A percentile compares a stretch with the other conserved stretches of the same genome.
Conservation (phyloP, 2,888 invertebrate species). For the Drosophila vallismaia region DNA sequence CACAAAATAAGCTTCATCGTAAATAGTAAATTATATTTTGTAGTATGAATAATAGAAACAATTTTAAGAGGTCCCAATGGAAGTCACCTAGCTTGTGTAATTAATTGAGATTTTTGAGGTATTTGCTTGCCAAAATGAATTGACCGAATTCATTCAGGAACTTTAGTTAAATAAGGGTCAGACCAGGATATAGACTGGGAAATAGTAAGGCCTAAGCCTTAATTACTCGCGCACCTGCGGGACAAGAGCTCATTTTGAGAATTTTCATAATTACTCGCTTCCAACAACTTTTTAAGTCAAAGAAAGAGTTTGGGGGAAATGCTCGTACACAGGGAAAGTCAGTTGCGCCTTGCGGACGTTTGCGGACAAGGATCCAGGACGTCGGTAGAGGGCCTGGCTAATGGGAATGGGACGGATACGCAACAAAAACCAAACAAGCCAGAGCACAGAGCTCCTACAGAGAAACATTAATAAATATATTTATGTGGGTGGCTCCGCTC, state of each 20-base stretch:
- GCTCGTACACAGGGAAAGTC: slow-evolving; percentile 20
- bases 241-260: slow-evolving; percentile 68
- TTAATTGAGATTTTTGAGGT: too few species aligned
- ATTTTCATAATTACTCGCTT: slow-evolving; percentile 68
- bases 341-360: slow-evolving; percentile 43
- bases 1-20: too few species aligned
- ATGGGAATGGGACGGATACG: not conserved
- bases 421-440: slow-evolving; percentile 41
- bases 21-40: too few species aligned
- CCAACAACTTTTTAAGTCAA: slow-evolving; percentile 56
- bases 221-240: slow-evolving; percentile 64
- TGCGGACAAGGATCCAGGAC: slow-evolving; percentile 25
- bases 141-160: slow-evolving; percentile 73
- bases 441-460: slow-evolving; percentile 63
- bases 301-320: slow-evolving; percentile 20
- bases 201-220: slow-evolving; percentile 35
- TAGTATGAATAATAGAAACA: too few species aligned
- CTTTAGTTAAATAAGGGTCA: slow-evolving; percentile 37
- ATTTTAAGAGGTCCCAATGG: too few species aligned
- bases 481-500: slow-evolving; percentile 54
- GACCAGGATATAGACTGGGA: slow-evolving; percentile 7
- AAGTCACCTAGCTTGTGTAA: too few species aligned
- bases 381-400: not conserved
- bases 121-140: slow-evolving; percentile 4
- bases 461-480: slow-evolving; percentile 28